Base-by-base conservation (phyloP, 2,888 invertebrate genomes). In the Tanytarsus gracilentus region DNA sequence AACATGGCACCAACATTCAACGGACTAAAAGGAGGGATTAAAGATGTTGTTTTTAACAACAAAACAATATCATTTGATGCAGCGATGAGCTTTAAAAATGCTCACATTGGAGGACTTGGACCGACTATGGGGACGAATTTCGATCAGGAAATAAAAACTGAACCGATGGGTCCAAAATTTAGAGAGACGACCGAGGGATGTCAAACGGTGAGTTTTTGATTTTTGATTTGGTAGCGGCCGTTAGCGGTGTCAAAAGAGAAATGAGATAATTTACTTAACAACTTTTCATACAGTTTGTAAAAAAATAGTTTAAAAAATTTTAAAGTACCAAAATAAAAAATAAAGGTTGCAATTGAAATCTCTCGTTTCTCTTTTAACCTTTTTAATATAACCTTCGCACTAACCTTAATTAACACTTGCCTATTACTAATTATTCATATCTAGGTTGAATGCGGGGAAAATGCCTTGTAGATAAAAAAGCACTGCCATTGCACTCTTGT, bases 21-120 rank as follows among this genome's bases (percentile, higher is more conserved):
- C 11, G 80, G 83, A 4, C 78, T 92, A 51, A 79, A 80, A 44
- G 95, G 95, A 3, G 86, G 90, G 4, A 79, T 95, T 7, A 85
- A 85, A 62, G 92, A 95, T 71, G 79, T 90, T 18, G 85, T 91
- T 59, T 83, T 92, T 63, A 88, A 91, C 68, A 82, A 70, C 68
- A 85, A 84, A 63, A 73, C 84, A 14, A 66, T 87, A 8, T 76
- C 78, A 64, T 82, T 88, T 66, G 82, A 83, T 65, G 74, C 82
- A 50, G 82, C 85, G 1, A 68, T 80, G 44, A 75, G 76, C 18
- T 86, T 85, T 69, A 75, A 79, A 61, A 84, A 79, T 66, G 88
- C 81, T 40, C 80, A 81, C 64, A 83, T 86, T 55, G 86, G 86
- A 9, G 77, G 82, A 33, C 69, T 74, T 55, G 82, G 78, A 2